Base-by-base conservation (phyloP, 2,797 vertebrate genomes). In the Florisuga fusca region DNA sequence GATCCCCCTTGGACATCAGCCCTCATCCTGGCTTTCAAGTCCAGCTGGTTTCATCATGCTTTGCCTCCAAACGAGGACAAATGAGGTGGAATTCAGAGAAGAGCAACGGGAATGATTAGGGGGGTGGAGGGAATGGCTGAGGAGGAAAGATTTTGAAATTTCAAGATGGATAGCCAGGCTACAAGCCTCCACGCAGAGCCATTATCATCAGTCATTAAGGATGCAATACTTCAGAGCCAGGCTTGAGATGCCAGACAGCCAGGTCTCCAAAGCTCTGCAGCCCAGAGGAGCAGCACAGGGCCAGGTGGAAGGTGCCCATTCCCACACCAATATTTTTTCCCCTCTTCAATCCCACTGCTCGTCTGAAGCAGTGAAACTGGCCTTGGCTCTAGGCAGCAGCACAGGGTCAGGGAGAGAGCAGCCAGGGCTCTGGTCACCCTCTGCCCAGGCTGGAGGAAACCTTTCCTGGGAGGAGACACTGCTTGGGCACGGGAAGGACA, bases 91-190 rank as follows among this genome's bases (percentile, higher is more conserved):
- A 90, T 92, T 79, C 92, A 73, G 89, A 85, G 92, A 96, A 91
- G 82, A 96, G 84, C 62, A 95, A 91, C 62, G 67, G 91, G 48
- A 88, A 82, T 91, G 76, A 93, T 96, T 89, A 92, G 0, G 15
- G 69, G 55, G 87, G 84, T 94, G 89, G 95, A 91, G 55, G 89
- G 86, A 96, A 96, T 92, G 74, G 90, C 67, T 84, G 83, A 95
- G 94, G 91, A 96, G 89, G 94, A 94, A 96, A 94, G 92, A 84
- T 88, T 93, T 81, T 93, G 80, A 84, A 91, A 90, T 96, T 73
- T 93, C 53, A 93, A 95, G 94, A 95, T 69, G 89, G 53, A 92
- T 94, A 63, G 74, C 57, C 81, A 84, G 74, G 53, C 86, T 94
- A 89, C 59, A 79, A 89, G 81, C 86, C 88, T 93, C 61, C 63